These are phyloP conservation scores for Ispidina picta DNA, from an alignment of 2,797 vertebrate genomes.

Conservation along the genomic window DNA sequence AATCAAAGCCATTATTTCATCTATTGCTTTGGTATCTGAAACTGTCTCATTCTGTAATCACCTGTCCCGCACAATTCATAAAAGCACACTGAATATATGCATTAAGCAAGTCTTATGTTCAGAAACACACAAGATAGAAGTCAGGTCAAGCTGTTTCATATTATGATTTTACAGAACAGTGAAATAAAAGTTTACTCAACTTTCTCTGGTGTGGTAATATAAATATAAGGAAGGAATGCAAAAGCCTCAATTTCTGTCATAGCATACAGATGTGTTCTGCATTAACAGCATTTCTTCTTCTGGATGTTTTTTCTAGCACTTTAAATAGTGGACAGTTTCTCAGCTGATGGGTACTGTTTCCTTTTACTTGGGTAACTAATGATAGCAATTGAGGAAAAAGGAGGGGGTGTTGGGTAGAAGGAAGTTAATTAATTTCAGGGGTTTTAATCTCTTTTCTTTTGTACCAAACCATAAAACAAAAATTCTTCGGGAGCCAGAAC, in stretches of 20 bases:
- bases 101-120: background rate
- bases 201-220: background rate
- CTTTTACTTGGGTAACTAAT: constrained; percentile 29
- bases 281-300: background rate
- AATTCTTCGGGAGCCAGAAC: constrained; percentile 47
- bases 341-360: background rate
- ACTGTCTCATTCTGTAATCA: background rate
- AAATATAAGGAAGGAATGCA: background rate
- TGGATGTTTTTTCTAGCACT: background rate
- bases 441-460: constrained; percentile 61
- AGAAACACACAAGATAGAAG: background rate
- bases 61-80: background rate
- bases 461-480: constrained; percentile 64
- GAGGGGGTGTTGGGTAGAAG: constrained; percentile 3
- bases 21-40: background rate
- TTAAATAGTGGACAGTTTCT: constrained; percentile 19
- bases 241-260: background rate
- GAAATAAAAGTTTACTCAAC: background rate
- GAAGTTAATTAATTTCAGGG: constrained; percentile 66
- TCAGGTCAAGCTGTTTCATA: background rate
- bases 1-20: constrained; percentile 27
- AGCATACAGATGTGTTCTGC: background rate
- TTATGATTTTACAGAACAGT: background rate
- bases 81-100: background rate
- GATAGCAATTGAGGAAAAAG: constrained; percentile 14